These are phyloP conservation scores for Simalia tracyae DNA, from an alignment of 2,797 vertebrate genomes.

Conservation along the genomic window DNA sequence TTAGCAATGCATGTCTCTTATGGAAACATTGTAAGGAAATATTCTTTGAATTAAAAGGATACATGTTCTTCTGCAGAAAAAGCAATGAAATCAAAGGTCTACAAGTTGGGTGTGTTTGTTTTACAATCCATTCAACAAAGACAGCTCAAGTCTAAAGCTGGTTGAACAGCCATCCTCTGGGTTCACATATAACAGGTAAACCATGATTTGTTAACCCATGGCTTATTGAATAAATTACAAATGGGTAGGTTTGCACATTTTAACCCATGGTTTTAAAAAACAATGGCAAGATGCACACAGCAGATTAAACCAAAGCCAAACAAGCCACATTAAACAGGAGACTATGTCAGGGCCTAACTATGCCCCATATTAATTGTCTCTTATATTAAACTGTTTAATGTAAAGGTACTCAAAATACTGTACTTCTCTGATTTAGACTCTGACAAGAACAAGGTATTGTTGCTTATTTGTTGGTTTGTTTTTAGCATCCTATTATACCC, in stretches of 20 bases:
- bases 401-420: neutral
- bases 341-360: neutral
- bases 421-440: neutral
- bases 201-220: neutral
- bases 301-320: neutral
- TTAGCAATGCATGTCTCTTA: constrained; percentile 31
- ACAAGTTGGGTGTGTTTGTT: neutral
- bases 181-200: neutral
- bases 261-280: neutral
- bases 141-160: neutral
- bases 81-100: neutral
- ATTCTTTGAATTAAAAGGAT: neutral
- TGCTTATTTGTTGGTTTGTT: neutral
- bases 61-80: neutral
- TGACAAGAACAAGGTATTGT: neutral
- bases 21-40: constrained; percentile 23
- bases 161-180: neutral
- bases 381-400: neutral
- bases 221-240: neutral
- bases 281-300: too few relatives aligned
- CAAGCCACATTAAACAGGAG: neutral
- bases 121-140: neutral
- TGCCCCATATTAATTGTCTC: neutral
- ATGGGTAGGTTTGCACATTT: too few relatives aligned
- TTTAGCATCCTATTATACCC: neutral